Evolutionary conservation across 2,888 invertebrate species (phyloP), one percentile per base, ranked within the genome.

Genomic region (Phalera bucephala): DNA sequence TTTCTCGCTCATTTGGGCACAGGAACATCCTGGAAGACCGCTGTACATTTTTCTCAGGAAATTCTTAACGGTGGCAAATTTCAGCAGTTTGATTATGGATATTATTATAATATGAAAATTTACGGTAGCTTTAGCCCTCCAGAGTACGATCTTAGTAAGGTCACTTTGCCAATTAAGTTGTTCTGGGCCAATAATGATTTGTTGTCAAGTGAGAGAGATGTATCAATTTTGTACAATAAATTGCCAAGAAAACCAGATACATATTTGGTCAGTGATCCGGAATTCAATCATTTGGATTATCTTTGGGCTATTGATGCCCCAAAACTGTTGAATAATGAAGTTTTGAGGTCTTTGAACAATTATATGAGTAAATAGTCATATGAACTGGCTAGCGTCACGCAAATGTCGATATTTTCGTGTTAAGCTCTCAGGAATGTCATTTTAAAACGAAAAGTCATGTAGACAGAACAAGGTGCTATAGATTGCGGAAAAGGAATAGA

Each of bases 221-320:
- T 93, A 0, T 55, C 71, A 33, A 72, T 66, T 29, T 68, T 94
- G 11, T 85, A 85, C 22, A 67, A 77, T 0, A 74, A 75, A 31
- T 55, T 95, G 20, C 85, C 91, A 0, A 72, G 29, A 0, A 75
- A 80, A 1, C 79, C 91, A 2, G 91, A 91, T 3, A 71, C 89
- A 56, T 92, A 91, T 52, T 75, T 90, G 52, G 90, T 95, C 0
- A 88, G 92, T 0, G 87, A 90, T 38, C 77, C 91, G 0, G 83
- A 91, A 14, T 95, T 94, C 61, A 95, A 94, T 66, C 95, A 95
- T 63, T 74, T 95, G 19, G 95, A 95, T 68, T 95, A 93, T 64
- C 64, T 95, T 5, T 94, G 92, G 91, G 94, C 92, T 0, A 85
- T 82, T 11, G 91, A 94, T 49, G 93, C 92, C 0, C 86, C 90